Base-by-base conservation (phyloP, 2,888 invertebrate species). In the Heliconius erato region DNA sequence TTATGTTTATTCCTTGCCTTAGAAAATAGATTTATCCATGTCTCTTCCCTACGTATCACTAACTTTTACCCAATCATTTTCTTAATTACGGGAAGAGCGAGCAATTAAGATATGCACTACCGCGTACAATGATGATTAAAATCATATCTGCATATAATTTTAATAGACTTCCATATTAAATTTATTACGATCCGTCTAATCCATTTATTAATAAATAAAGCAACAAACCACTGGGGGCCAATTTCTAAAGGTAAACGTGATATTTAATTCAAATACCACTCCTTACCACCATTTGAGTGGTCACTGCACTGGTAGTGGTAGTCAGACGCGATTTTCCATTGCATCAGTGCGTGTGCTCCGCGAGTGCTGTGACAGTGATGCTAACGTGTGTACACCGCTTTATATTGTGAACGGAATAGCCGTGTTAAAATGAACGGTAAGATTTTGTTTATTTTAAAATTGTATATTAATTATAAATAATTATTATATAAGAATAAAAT, bases 361-460 rank as follows among this genome's bases (percentile, higher is more conserved):
- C 79, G 85, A 87, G 94, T 94, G 92, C 87, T 92, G 94, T 94
- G 94, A 89, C 87, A 92, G 95, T 95, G 95, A 95, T 95, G 94
- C 91, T 88, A 90, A 86, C 86, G 91, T 93, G 92, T 91, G 89
- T 84, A 87, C 86, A 83, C 84, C 83, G 83, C 85, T 88, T 88
- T 88, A 88, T 89, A 87, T 90, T 90, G 91, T 94, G 91, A 90
- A 81, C 84, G 88, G 91, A 90, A 90, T 89, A 88, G 91, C 89
- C 89, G 91, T 92, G 89, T 91, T 84, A 94, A 89, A 89, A 95
- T 95, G 93, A 91, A 90, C 87, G 94, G 95, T 95, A 87, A 94
- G 95, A 88, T 80, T 32, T 78, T 83, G 83, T 83, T 78, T 80
- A 65, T 82, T 84, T 86, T 84, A 84, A 80, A 74, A 19, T 68